Conservation (phyloP, 1,140 invertebrate species). For the Papilio xuthus region DNA sequence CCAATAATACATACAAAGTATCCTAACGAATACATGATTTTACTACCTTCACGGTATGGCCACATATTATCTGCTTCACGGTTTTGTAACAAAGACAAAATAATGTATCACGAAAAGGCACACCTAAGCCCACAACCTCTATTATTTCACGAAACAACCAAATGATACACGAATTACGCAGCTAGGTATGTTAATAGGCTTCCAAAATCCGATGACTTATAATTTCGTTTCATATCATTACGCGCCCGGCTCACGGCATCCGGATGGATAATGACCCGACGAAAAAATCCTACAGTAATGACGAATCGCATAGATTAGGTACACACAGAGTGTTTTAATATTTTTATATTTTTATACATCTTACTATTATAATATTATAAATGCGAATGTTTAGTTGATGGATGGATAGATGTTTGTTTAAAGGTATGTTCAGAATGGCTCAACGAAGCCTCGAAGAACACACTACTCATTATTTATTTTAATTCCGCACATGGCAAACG, state of each 20-base stretch:
- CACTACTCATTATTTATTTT: too few species aligned
- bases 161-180: conserved; percentile 56
- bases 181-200: conserved; percentile 73
- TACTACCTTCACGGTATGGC: neutral
- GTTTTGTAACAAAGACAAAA: conserved; percentile 24
- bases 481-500: too few species aligned
- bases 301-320: conserved; percentile 59
- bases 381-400: too few species aligned
- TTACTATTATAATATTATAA: neutral
- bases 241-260: conserved; percentile 54
- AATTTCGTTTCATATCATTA: conserved; percentile 77
- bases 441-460: too few species aligned
- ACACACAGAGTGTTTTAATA: conserved; percentile 37
- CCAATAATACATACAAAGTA: too few species aligned
- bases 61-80: conserved; percentile 1
- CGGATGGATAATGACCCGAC: conserved; percentile 63
- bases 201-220: conserved; percentile 63
- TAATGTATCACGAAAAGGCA: conserved; percentile 2
- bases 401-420: too few species aligned
- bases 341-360: conserved; percentile 22
- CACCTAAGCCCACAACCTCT: conserved; percentile 27
- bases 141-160: conserved; percentile 48
- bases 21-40: neutral
- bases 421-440: too few species aligned
- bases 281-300: conserved; percentile 67